These are phyloP conservation scores for Gambusia holbrooki DNA, from an alignment of 2,113 vertebrate species.

Conservation along the genomic window DNA sequence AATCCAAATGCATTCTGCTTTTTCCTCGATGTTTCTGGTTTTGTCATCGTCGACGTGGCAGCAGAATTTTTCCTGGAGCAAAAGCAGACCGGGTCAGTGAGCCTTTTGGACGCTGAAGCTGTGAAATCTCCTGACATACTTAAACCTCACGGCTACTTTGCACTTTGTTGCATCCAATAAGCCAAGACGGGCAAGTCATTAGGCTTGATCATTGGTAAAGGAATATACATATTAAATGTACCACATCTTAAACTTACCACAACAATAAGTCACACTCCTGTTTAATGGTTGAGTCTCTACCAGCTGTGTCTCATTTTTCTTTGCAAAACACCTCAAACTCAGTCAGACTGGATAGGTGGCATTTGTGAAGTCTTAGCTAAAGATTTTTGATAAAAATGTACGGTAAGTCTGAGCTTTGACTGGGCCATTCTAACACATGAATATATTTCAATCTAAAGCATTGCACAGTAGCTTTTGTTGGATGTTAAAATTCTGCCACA, in stretches of 20 bases:
- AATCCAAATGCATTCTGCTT: not conserved
- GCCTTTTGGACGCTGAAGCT: not conserved
- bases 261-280: not conserved
- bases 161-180: not conserved
- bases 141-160: constrained; percentile 5
- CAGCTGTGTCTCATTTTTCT: not conserved
- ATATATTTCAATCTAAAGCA: not conserved
- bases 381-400: too few species aligned
- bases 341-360: not conserved
- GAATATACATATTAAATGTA: not conserved
- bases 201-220: not conserved
- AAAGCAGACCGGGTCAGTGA: constrained; percentile 6
- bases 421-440: not conserved
- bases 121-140: not conserved
- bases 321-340: not conserved
- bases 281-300: not conserved
- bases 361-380: not conserved
- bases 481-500: too few species aligned
- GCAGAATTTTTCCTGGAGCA: constrained; percentile 20
- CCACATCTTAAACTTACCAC: not conserved
- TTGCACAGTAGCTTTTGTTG: not conserved
- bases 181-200: not conserved
- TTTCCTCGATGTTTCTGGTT: not conserved
- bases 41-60: not conserved
- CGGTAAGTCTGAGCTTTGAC: not conserved